A percentile compares a stretch with the other conserved stretches of the same genome.
Evolutionary conservation across 2,888 invertebrate species (phyloP).

Genomic region (Chouioia cunea): DNA sequence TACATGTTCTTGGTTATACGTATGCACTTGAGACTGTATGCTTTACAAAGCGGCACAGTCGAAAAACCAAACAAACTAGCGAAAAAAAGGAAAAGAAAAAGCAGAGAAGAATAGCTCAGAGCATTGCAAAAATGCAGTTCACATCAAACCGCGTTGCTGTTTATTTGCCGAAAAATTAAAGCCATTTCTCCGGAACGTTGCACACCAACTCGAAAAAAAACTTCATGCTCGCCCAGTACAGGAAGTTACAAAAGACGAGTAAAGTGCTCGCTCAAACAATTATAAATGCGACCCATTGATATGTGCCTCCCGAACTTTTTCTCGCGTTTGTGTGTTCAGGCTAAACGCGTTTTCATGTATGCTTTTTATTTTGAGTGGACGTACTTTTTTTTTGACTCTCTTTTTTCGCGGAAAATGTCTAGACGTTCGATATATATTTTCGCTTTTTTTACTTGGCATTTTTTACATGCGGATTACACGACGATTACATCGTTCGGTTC

Average conservation of each 20-base stretch:
- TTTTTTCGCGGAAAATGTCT: slow-evolving; percentile 6
- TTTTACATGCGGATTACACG: neutral
- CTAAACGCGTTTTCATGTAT: slow-evolving; percentile 48
- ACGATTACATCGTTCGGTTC: slow-evolving; percentile 1
- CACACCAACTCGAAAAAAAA: neutral
- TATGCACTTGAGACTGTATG: too few species aligned
- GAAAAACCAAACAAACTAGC: too few species aligned
- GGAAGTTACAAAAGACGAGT: slow-evolving; percentile 16
- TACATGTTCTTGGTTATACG: too few species aligned
- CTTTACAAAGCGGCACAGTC: too few species aligned
- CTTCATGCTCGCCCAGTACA: neutral
- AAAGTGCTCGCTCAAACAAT: slow-evolving; percentile 2
- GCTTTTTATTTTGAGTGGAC: slow-evolving; percentile 25
- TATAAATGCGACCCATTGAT: neutral
- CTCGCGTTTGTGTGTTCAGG: slow-evolving; percentile 31
- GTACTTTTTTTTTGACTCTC: slow-evolving; percentile 5
- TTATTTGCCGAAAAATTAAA: slow-evolving; percentile 43
- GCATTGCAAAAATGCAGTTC: neutral
- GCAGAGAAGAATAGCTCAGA: neutral
- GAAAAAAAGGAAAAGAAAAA: too few species aligned
- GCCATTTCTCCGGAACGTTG: neutral
- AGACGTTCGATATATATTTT: neutral
- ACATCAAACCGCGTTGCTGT: slow-evolving; percentile 33
- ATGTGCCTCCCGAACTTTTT: neutral
- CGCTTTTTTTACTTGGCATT: slow-evolving; percentile 15